Conservation (phyloP, 2,113 vertebrate species). For the Pollimyrus isidori region DNA sequence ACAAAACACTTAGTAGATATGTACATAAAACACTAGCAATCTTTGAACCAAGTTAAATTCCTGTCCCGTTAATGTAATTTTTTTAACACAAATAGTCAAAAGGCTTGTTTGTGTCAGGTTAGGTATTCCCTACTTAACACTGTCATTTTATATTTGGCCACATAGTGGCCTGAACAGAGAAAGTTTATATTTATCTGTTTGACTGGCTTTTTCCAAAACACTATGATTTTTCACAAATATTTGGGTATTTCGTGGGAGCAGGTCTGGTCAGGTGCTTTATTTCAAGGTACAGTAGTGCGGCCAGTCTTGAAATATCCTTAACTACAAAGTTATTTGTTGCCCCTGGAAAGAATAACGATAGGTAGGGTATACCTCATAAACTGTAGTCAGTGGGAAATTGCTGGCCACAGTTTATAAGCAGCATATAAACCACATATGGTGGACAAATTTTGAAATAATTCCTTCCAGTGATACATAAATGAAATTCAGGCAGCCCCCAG, state of each 20-base stretch:
- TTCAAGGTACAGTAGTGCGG: neutral
- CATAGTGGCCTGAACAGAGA: neutral
- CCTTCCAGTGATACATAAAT: neutral
- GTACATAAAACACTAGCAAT: neutral
- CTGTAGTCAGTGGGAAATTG: neutral
- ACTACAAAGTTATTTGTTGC: neutral
- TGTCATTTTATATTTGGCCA: neutral
- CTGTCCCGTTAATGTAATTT: neutral
- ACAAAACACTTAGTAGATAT: neutral
- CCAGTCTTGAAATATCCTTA: neutral
- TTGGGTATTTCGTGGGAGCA: neutral
- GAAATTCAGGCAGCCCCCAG: neutral
- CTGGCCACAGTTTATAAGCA: neutral
- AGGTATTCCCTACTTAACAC: neutral
- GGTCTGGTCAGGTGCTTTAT: neutral
- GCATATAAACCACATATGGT: neutral
- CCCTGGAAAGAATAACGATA: neutral
- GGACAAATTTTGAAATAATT: neutral
- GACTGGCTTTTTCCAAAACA: neutral
- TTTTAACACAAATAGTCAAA: neutral
- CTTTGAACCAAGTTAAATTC: neutral
- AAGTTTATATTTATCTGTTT: neutral
- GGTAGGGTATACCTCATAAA: neutral
- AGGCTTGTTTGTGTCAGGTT: neutral
- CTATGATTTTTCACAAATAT: neutral